Base-by-base conservation (phyloP, 2,113 vertebrate species). In the Girardinichthys multiradiatus region DNA sequence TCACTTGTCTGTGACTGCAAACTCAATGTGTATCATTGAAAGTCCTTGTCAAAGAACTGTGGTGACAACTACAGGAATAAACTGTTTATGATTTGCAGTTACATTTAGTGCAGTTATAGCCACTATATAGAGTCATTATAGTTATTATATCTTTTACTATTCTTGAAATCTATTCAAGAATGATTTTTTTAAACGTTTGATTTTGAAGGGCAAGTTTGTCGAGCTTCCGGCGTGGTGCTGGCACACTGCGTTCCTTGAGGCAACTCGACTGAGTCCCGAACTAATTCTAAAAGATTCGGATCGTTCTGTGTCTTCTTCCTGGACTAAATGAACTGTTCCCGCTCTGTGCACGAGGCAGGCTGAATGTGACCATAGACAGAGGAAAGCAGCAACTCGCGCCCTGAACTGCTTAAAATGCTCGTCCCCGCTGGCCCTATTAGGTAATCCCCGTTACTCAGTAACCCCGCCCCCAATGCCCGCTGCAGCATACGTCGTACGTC, bases 391-490 rank as follows among this genome's bases (percentile, higher is more conserved):
- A 2, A 1, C 0, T 54, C 33, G 54, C 7, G 37, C 67, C n/a
- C 66, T 39, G 35, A 17, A 11, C 72, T 71, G 71, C 27, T 82
- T 76, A 1, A 51, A 57, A 80, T 77, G 74, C 78, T 29, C 68
- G 45, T 27, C 7, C 26, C 15, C 9, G 24, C 48, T 54, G 73
- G 65, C 48, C 61, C 9, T 19, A 33, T 42, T 62, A 15, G 39
- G 77, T 27, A 72, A 74, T 31, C 78, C n/a, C 65, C 0, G 48
- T 10, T 39, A 31, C 51, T 14, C 28, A 13, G 12, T n/a, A n/a
- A 2, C 8, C 28, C n/a, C 17, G 21, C 57, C 0, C 64, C 39
- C 37, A 21, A 7, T 21, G 24, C 6, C 48, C 7, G 21, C 48
- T 54, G 48, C 48, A 54, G 48, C 48, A 54, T n/a, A n/a, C 48